Evolutionary conservation across 2,888 invertebrate species (phyloP), one percentile per base, ranked within the genome.

Genomic region (Diarsia dahlii): DNA sequence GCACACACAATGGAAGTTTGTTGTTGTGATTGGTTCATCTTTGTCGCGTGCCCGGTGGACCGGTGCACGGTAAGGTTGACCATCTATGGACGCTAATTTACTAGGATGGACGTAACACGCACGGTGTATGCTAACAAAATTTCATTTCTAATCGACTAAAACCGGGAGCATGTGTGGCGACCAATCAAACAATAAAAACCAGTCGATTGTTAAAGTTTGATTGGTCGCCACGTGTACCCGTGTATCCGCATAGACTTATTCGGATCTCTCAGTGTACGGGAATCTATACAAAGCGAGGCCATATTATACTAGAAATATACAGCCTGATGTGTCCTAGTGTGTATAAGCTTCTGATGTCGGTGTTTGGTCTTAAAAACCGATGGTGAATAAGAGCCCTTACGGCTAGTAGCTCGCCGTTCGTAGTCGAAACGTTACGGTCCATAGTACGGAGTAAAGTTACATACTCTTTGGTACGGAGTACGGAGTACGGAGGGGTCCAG

Each of bases 341-440:
- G 54, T 54, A n/a, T 9, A 60, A 34, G 60, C 34, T 34, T 34
- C 34, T 1, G 34, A 12, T 12, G n/a, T 56, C 23, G 12, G 12
- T 13, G 23, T 56, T 56, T 56, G 13, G 23, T 13, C 2, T 23
- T 39, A 20, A 62, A 34, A 62, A 45, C n/a, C 39, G 39, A n/a
- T 45, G 39, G 62, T 62, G 62, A 62, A 45, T 8, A 13, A 6
- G n/a, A 62, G 12, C 39, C n/a, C 45, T 3, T 45, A 45, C 45
- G 15, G 28, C 18, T 58, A 28, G 15, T 9, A n/a, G 63, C 8
- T n/a, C 63, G 63, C 8, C 63, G n/a, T 8, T 54, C 74, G 74
- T 20, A 74, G 74, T 74, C 48, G 76, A 15, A 56, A 20, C 52
- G 65, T 46, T 58, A n/a, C 48, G 46, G 65, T 23, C 34, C 62